Evolutionary conservation across 1,140 invertebrate species (phyloP).

Genomic region (Rhyacophila brunnea): DNA sequence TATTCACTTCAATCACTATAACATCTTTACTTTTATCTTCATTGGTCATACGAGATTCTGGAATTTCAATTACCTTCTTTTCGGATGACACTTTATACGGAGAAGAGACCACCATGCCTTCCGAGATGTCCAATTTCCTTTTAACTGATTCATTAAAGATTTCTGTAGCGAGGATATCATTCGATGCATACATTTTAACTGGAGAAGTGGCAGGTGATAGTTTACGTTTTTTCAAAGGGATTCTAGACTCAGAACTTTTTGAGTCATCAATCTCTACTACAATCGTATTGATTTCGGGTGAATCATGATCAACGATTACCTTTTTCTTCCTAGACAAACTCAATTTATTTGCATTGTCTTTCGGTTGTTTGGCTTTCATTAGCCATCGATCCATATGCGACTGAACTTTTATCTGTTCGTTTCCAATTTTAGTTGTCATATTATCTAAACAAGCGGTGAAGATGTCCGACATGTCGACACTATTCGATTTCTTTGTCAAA

Average conservation of each 20-base stretch:
- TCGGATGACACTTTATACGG: neutral
- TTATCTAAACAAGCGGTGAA: slow-evolving; percentile 50
- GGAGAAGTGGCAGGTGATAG: slow-evolving; percentile 6
- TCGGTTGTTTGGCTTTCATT: slow-evolving; percentile 45
- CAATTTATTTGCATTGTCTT: slow-evolving; percentile 12
- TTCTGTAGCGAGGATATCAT: neutral
- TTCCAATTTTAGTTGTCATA: slow-evolving; percentile 49
- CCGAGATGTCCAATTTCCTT: neutral
- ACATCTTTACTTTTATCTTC: slow-evolving; percentile 3
- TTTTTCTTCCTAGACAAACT: neutral
- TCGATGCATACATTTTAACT: neutral
- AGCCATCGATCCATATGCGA: slow-evolving; percentile 54
- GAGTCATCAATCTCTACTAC: neutral
- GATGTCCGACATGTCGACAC: slow-evolving; percentile 47
- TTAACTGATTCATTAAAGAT: neutral
- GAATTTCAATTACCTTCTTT: neutral
- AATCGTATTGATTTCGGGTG: too few relatives aligned
- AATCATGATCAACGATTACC: slow-evolving; percentile 4
- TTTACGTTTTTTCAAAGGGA: slow-evolving; percentile 17
- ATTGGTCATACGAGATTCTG: neutral
- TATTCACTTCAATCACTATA: neutral
- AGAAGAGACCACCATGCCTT: too few relatives aligned
- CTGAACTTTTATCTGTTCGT: slow-evolving; percentile 45
- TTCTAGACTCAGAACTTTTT: slow-evolving; percentile 1
- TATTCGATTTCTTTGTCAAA: slow-evolving; percentile 38